Percentiles rank a stretch among this genome's conserved stretches.
These are phyloP conservation scores for Melitaea cinxia DNA, from an alignment of 1,140 invertebrate species.

Conservation along the genomic window DNA sequence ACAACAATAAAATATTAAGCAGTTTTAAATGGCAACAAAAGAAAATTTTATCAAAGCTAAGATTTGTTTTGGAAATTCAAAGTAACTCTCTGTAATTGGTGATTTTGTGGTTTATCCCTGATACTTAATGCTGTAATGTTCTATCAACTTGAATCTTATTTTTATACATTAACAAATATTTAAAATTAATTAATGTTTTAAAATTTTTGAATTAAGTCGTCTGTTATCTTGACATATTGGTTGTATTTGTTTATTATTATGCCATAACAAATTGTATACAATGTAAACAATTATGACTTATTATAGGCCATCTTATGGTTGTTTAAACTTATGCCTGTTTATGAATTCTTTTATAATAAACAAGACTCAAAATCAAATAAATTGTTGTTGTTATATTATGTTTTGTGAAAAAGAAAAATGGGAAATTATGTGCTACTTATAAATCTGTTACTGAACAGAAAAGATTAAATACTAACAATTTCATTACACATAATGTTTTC, in stretches of 20 bases:
- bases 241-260: conserved; percentile 63
- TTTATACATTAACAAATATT: no score
- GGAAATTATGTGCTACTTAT: no score
- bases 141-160: no score
- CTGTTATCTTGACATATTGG: conserved; percentile 31
- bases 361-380: background rate
- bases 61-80: background rate
- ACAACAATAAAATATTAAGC: background rate
- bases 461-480: no score
- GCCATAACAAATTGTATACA: conserved; percentile 65
- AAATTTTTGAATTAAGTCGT: background rate
- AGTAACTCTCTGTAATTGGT: background rate
- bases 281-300: conserved; percentile 69
- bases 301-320: conserved; percentile 38
- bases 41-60: background rate
- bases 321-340: conserved; percentile 28
- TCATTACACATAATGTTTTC: no score
- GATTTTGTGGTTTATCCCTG: background rate
- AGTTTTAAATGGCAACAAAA: background rate
- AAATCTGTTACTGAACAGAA: no score
- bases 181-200: background rate
- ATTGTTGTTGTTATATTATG: background rate
- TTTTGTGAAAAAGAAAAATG: background rate
- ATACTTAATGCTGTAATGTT: background rate
- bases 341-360: conserved; percentile 21